phyloP scores from a whole-genome alignment of 30 jellyfish, hydroid and myxozoan species.

The Catostylus mosaicus region DNA sequence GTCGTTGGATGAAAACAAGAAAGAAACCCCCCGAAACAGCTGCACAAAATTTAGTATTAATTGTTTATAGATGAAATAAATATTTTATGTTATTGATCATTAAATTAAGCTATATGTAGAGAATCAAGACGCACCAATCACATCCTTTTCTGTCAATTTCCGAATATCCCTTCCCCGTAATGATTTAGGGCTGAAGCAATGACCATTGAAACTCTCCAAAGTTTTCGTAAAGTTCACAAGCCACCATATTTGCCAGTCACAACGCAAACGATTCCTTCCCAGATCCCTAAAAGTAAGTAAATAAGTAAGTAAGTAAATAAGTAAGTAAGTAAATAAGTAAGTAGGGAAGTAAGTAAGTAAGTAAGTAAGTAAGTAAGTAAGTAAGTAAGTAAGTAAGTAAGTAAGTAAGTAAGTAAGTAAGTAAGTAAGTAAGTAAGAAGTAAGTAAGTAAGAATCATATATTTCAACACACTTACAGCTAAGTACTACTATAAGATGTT shows the following conservation, averaged over 20 bases:
- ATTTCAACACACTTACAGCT: background rate
- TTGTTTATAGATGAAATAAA: too few species aligned
- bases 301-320: too few species aligned
- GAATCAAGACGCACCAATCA: conserved; percentile 73
- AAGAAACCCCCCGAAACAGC: too few species aligned
- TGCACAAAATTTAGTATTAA: too few species aligned
- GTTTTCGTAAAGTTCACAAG: conserved; percentile 80
- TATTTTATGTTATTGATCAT: too few species aligned
- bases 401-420: background rate
- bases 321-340: too few species aligned
- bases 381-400: background rate
- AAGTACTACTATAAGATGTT: background rate
- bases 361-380: background rate
- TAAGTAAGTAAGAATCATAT: background rate
- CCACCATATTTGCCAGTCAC: conserved; percentile 99
- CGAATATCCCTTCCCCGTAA: conserved; percentile 83
- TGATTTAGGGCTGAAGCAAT: conserved; percentile 87
- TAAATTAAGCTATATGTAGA: too few species aligned
- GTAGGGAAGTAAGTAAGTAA: too few species aligned
- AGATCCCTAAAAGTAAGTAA: conserved; percentile 80
- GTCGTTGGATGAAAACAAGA: too few species aligned
- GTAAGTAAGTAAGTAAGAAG: too few species aligned
- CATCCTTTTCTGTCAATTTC: conserved; percentile 69
- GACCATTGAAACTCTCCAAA: conserved; percentile 75
- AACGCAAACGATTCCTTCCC: conserved; percentile 84